Conservation (phyloP, 2,113 vertebrate genomes). For the Chitala chitala region DNA sequence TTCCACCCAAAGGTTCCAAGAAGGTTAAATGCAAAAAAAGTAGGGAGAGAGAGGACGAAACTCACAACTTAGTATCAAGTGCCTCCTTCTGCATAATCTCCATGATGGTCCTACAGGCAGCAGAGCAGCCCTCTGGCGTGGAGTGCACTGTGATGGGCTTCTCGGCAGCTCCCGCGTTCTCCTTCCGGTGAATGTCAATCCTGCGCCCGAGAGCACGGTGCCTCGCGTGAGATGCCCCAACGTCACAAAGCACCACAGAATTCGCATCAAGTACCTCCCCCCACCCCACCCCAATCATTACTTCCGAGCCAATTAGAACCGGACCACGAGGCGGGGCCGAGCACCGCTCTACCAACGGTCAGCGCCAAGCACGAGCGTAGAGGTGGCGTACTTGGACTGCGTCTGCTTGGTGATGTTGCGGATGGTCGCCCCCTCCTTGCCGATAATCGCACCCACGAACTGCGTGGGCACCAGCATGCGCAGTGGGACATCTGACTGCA, state of each 20-base stretch:
- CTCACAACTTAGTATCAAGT: constrained; percentile 94
- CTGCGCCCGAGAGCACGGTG: constrained; percentile 50
- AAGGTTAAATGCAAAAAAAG: not conserved
- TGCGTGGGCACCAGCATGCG: constrained; percentile 92
- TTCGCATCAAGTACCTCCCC: no score
- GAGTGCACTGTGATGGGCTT: constrained; percentile 97
- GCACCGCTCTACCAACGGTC: no score
- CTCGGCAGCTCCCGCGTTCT: constrained; percentile 93
- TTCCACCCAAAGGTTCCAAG: no score
- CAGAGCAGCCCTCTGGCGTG: constrained; percentile 89
- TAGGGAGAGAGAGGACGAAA: constrained; percentile 33
- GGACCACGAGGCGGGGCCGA: no score
- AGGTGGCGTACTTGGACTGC: constrained; percentile 84
- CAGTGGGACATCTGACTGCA: constrained; percentile 83
- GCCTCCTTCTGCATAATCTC: constrained; percentile 99
- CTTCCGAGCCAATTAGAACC: no score
- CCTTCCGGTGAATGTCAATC: constrained; percentile 97
- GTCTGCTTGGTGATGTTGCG: constrained; percentile 97
- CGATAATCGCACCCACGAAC: constrained; percentile 95
- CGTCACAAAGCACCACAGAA: no score
- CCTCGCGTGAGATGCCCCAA: no score
- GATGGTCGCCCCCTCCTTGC: constrained; percentile 95
- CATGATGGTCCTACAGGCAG: constrained; percentile 91
- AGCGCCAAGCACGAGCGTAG: no score
- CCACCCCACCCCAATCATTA: no score